A percentile compares a stretch with the other conserved stretches of the same genome.
Conservation (phyloP, 2,113 vertebrate species). For the Heloderma charlesbogerti region DNA sequence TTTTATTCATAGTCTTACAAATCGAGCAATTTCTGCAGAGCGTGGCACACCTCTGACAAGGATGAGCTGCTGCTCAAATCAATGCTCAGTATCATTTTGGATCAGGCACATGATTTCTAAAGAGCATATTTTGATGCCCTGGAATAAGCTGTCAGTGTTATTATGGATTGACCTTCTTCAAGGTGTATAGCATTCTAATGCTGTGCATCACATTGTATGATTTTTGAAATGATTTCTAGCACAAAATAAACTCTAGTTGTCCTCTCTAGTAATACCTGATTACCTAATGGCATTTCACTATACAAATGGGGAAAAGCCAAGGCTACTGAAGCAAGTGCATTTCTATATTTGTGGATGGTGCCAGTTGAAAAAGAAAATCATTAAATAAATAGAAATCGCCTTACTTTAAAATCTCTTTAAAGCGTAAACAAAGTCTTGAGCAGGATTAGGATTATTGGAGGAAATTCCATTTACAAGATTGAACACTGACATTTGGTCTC, state of each 20-base stretch:
- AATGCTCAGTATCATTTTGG: slow-evolving; percentile 1
- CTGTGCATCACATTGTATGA: neutral
- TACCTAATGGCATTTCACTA: neutral
- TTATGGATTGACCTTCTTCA: slow-evolving; percentile 23
- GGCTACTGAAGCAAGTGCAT: neutral
- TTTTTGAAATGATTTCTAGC: slow-evolving; percentile 39
- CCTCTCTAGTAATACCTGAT: slow-evolving; percentile 34
- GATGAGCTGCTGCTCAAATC: neutral
- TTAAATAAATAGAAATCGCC: slow-evolving; percentile 28
- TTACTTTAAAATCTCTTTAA: slow-evolving; percentile 21
- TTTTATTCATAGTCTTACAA: slow-evolving; percentile 25
- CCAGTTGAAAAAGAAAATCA: neutral
- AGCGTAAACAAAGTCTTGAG: slow-evolving; percentile 28
- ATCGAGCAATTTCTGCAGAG: slow-evolving; percentile 11
- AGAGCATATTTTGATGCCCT: slow-evolving; percentile 39
- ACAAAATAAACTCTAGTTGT: slow-evolving; percentile 23
- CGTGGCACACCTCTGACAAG: neutral
- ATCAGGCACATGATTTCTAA: slow-evolving; percentile 44
- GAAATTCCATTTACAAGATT: slow-evolving; percentile 2
- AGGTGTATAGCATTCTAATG: slow-evolving; percentile 7
- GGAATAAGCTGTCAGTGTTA: slow-evolving; percentile 32
- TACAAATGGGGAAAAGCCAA: neutral
- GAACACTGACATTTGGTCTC: slow-evolving; percentile 47
- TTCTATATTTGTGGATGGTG: neutral
- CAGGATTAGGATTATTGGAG: slow-evolving; percentile 11